Base-by-base conservation (phyloP, 2,888 invertebrate genomes). In the Catocala fraxini region DNA sequence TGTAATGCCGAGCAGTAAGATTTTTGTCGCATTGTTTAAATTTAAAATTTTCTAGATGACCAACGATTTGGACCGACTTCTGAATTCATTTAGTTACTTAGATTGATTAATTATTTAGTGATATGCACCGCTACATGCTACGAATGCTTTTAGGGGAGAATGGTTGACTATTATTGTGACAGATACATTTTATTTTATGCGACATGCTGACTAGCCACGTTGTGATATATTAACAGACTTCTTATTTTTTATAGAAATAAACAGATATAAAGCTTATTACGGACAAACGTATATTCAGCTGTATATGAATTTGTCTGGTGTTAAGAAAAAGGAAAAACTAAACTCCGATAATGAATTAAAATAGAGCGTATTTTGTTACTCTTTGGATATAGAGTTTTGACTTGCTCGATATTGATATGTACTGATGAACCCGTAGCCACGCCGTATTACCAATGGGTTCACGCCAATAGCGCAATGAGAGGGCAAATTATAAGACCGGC, bases 1-100 rank as follows among this genome's bases (percentile, higher is more conserved):
- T 45, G 51, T 65, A 62, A 59, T 65, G 60, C 39, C 43, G 51
- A 56, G 47, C 15, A n/a, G 7, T 0, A 48, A 25, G 25, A 25
- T 59, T 25, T 42, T 57, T 42, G 54, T 12, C 10, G 12, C 12
- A 51, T 39, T 35, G 39, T 54, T 45, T 15, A 42, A 48, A 60
- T 43, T 54, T 49, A 47, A 47, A 33, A 15, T 3, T 5, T 46
- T 33, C 9, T 25, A 13, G 25, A 25, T 47, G 9, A 47, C 47
- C 47, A 15, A 47, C 13, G 10, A 45, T 45, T 4, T 11, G 5
- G n/a, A 11, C 42, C 7, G n/a, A 42, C 5, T 42, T n/a, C 10
- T 42, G 42, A 46, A 46, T 46, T n/a, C 6, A 12, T 53, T 43
- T 43, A 12, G n/a, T n/a, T 41, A 25, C 25, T 4, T 11, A 4